Percentiles rank a stretch among this genome's conserved stretches.
Evolutionary conservation across 2,888 invertebrate genomes (phyloP).

Genomic region (Odontothrips loti): DNA sequence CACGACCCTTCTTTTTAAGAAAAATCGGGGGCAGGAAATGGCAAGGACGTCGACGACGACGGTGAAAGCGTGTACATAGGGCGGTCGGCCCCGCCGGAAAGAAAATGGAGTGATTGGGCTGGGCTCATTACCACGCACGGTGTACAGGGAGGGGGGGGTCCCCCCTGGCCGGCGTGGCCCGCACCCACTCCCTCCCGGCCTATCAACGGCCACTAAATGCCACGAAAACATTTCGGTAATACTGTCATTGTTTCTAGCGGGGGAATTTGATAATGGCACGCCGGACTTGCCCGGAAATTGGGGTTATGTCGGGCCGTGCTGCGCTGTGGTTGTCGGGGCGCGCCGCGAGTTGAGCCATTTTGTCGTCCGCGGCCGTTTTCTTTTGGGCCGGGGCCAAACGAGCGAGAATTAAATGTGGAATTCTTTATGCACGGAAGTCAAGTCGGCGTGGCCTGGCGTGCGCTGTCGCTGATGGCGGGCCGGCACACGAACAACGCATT

Average conservation of each 20-base stretch:
- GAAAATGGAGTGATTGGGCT: no score
- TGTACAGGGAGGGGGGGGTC: no score
- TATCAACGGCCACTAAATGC: neutral
- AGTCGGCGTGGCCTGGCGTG: neutral
- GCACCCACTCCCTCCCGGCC: neutral
- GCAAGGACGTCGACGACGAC: no score
- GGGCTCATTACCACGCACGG: no score
- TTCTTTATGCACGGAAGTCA: constrained; percentile 17
- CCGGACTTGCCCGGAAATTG: neutral
- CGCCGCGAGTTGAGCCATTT: no score
- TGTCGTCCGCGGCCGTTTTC: constrained; percentile 30
- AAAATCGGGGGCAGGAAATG: no score
- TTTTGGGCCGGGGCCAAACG: constrained; percentile 14
- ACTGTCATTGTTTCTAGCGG: constrained; percentile 14
- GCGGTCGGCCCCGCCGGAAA: no score
- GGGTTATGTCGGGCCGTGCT: neutral
- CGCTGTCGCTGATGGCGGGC: neutral
- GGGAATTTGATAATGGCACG: constrained; percentile 16
- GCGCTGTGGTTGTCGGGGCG: no score
- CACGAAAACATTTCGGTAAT: neutral
- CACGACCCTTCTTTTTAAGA: no score
- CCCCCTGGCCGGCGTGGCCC: no score
- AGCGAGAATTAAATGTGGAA: constrained; percentile 25
- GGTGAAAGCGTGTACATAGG: no score
- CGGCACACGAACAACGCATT: constrained; percentile 24